Evolutionary conservation across 2,113 vertebrate species (phyloP).

Genomic region (Alectura lathami): DNA sequence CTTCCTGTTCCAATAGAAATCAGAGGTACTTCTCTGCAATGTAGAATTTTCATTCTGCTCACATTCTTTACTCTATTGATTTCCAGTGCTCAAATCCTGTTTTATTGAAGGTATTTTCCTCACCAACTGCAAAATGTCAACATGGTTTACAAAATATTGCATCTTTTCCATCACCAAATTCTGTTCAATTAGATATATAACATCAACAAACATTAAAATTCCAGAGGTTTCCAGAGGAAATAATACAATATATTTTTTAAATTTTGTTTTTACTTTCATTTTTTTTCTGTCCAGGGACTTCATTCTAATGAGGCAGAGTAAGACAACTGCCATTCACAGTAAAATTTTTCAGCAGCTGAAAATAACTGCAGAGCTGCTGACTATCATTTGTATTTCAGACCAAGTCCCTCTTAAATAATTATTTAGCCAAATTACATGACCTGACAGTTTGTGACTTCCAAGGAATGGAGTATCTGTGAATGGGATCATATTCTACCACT

Average conservation of each 20-base stretch:
- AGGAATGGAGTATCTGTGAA: background rate
- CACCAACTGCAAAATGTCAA: slow-evolving; percentile 70
- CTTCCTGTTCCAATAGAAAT: slow-evolving; percentile 58
- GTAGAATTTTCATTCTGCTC: slow-evolving; percentile 54
- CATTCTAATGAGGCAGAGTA: slow-evolving; percentile 30
- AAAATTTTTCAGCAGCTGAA: slow-evolving; percentile 47
- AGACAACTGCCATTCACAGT: slow-evolving; percentile 20
- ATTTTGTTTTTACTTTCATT: background rate
- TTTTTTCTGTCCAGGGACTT: background rate
- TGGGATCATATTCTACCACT: background rate
- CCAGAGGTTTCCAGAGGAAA: background rate
- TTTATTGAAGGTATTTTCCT: slow-evolving; percentile 64
- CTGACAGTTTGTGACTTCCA: slow-evolving; percentile 7
- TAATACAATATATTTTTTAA: background rate
- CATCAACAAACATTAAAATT: slow-evolving; percentile 8
- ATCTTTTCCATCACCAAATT: slow-evolving; percentile 39
- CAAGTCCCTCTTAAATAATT: slow-evolving; percentile 15
- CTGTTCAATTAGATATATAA: slow-evolving; percentile 34
- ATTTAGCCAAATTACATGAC: slow-evolving; percentile 35
- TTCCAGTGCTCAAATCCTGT: slow-evolving; percentile 53
- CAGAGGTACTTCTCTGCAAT: slow-evolving; percentile 40
- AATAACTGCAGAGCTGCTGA: background rate
- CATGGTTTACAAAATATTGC: slow-evolving; percentile 63
- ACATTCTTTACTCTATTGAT: slow-evolving; percentile 70
- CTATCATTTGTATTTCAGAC: background rate